Evolutionary conservation across 2,113 vertebrate species (phyloP).

Genomic region (Seriola rivoliana): DNA sequence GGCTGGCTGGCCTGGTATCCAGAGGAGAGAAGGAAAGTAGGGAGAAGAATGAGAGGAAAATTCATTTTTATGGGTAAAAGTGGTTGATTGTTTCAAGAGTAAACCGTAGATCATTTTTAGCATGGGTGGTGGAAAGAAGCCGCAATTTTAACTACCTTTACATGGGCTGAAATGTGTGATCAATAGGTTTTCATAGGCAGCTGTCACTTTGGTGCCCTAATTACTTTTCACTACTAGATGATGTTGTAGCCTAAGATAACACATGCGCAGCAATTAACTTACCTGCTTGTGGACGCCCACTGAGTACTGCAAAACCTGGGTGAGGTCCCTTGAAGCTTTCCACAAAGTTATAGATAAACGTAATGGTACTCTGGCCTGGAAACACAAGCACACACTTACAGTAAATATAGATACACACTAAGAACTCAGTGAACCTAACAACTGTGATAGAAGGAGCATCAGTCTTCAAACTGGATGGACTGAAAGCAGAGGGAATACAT

Average conservation of each 20-base stretch:
- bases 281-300: conserved; percentile 82
- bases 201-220: not conserved
- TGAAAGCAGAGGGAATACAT: not conserved
- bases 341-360: conserved; percentile 85
- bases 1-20: conserved; percentile 64
- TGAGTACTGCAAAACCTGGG: conserved; percentile 78
- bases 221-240: not conserved
- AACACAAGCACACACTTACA: conserved; percentile 23
- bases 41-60: not conserved
- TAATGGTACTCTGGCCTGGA: conserved; percentile 80
- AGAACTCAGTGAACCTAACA: not conserved
- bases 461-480: not conserved
- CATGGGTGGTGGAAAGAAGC: not conserved
- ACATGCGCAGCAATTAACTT: not conserved
- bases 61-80: not conserved
- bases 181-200: not conserved
- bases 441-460: not conserved
- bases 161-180: not conserved
- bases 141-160: not conserved
- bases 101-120: not conserved
- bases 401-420: not conserved
- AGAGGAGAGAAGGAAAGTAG: not conserved
- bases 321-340: conserved; percentile 82
- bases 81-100: not conserved
- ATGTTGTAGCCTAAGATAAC: not conserved